Evolutionary conservation across 2,888 invertebrate genomes (phyloP), one percentile per base, ranked within the genome.

Genomic region (Gari tellinella): DNA sequence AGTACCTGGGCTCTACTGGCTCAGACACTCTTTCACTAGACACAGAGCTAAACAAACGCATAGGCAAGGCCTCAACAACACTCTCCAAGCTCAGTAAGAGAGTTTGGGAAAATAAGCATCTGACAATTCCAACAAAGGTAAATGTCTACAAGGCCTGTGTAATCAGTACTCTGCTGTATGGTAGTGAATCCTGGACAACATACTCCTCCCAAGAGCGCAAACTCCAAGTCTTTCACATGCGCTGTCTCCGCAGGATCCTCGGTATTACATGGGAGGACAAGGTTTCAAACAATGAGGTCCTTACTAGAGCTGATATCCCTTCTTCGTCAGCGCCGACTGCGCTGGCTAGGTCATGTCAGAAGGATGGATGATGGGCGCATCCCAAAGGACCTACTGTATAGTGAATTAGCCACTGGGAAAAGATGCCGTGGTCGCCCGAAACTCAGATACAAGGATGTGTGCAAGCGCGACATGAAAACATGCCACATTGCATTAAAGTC

Each of bases 51-150:
- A 49, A 53, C 49, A 63, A 19, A 14, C 19, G 62, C 12, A 68
- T 69, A n/a, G 56, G 57, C 41, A 69, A 57, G 21, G 57, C 48
- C 17, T 21, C 57, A 31, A 43, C 57, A 45, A 43, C 51, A 10
- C 19, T 65, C 15, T 17, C 65, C 15, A 19, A 25, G 8, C 51
- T 69, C n/a, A 43, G 48, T 25, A 55, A 56, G 37, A 40, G 55
- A n/a, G 70, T 65, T 2, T 70, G 65, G 52, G 52, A 55, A 14
- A 64, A 57, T 45, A 31, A 2, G 8, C 21, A 40, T 41, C 1
- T 31, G 4, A 31, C 4, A 31, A 31, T 31, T 31, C 31, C 10
- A 4, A 31, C 31, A 4, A 31, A 31, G 10, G 10, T 31, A 10
- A 10, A 7, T 31, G 10, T 31, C 31, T 7, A 31, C 31, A 31